phyloP scores from a whole-genome alignment of 1,140 invertebrate genomes.

The Solen grandis region DNA sequence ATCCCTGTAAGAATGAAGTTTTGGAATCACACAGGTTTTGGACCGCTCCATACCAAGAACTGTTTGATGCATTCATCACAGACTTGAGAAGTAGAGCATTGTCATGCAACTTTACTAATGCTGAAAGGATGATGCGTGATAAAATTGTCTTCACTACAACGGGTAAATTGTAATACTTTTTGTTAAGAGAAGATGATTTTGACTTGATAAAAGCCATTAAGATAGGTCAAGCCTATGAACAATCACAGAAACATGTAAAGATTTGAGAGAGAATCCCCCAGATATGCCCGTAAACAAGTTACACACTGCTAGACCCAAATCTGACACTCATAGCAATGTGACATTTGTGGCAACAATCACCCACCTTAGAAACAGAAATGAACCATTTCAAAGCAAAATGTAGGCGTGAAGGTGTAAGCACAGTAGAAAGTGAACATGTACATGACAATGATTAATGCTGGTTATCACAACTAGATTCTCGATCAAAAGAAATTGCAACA shows the following conservation, averaged over 20 bases:
- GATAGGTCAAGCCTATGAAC: neutral
- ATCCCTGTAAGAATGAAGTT: constrained; percentile 2
- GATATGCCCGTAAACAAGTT: no score
- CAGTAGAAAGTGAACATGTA: neutral
- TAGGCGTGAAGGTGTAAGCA: neutral
- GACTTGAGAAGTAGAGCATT: neutral
- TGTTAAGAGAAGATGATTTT: neutral
- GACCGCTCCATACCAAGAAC: no score
- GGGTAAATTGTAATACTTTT: neutral
- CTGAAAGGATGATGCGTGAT: neutral
- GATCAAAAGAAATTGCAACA: neutral
- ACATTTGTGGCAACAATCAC: constrained; percentile 17
- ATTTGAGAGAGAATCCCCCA: no score
- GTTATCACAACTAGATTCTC: neutral
- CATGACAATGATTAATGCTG: neutral
- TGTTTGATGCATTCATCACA: neutral
- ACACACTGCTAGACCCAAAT: no score
- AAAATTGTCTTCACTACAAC: neutral
- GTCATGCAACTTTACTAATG: no score
- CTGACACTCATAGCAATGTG: no score
- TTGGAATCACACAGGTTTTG: no score
- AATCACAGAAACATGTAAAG: constrained; percentile 8
- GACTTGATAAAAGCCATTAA: neutral
- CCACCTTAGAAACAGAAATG: neutral
- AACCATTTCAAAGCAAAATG: constrained; percentile 31